Base-by-base conservation (phyloP, 2,888 invertebrate species). In the Apotomis betuletana region DNA sequence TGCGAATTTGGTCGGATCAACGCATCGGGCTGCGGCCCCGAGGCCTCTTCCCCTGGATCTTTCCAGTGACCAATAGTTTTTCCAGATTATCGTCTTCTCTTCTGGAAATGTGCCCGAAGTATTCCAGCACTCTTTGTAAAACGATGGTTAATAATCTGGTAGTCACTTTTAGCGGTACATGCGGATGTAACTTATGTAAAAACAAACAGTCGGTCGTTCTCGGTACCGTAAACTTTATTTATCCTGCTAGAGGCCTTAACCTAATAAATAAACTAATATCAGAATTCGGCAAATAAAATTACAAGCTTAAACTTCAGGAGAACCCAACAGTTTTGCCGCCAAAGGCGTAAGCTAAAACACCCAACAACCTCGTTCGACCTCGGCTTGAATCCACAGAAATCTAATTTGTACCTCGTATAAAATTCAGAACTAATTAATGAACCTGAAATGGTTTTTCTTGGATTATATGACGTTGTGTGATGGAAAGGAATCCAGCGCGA, bases 401-500 rank as follows among this genome's bases (percentile, higher is more conserved):
- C 71, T 62, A 67, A 71, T 71, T 71, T 62, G 61, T 58, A 51
- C 61, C 51, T 67, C 62, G 61, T 71, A 67, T 67, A 67, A 71
- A 67, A 71, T 67, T 71, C 71, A 62, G 36, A 52, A 71, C 67
- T 71, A 71, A 71, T 67, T 71, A 67, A 67, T 44, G 67, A 67
- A 67, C 67, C 67, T n/a, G n/a, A n/a, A n/a, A n/a, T 15, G 10
- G 10, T 0, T 61, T 49, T 36, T 15, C 36, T 4, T 49, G 8
- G 10, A 49, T n/a, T 3, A 36, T 38, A 38, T 38, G 5, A 4
- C 9, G 4, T 38, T 52, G 8, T n/a, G 51, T 9, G 6, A 4
- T 9, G 5, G 9, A n/a, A 5, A n/a, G 4, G 4, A 0, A 49
- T 49, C 9, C 49, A 10, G 49, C 9, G 38, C 58, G 5, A 6